Evolutionary conservation across 1,140 invertebrate genomes (phyloP).

Genomic region (Heliconius melpomene): DNA sequence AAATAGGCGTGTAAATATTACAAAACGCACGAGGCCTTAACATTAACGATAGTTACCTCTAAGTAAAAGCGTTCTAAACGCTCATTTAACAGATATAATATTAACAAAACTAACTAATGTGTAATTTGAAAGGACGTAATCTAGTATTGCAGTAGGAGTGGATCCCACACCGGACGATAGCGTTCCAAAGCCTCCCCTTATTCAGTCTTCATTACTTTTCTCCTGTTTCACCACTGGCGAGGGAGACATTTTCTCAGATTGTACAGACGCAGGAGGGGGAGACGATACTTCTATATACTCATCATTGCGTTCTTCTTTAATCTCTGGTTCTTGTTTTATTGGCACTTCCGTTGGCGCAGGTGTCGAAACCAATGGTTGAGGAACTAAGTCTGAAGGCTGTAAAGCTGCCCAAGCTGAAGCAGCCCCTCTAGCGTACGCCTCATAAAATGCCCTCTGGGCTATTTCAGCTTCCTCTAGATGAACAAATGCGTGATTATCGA

Average conservation of each 20-base stretch:
- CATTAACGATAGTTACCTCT: slow-evolving; percentile 60
- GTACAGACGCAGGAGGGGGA: slow-evolving; percentile 57
- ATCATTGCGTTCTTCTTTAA: slow-evolving; percentile 71
- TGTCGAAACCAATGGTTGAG: slow-evolving; percentile 36
- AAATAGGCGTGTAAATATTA: slow-evolving; percentile 76
- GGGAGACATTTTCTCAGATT: slow-evolving; percentile 42
- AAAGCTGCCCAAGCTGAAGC: slow-evolving; percentile 69
- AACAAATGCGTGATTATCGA: slow-evolving; percentile 91
- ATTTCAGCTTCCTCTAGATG: slow-evolving; percentile 81
- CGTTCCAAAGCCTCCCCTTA: slow-evolving; percentile 41
- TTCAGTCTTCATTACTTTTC: slow-evolving; percentile 67
- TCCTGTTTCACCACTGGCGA: slow-evolving; percentile 67
- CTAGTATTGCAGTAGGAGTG: slow-evolving; percentile 76
- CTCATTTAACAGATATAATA: slow-evolving; percentile 69
- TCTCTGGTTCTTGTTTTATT: slow-evolving; percentile 66
- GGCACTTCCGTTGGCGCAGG: slow-evolving; percentile 50
- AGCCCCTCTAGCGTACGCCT: slow-evolving; percentile 71
- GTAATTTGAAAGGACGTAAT: slow-evolving; percentile 73
- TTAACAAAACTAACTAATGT: slow-evolving; percentile 65
- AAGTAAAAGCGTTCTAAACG: slow-evolving; percentile 75
- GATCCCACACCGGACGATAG: slow-evolving; percentile 71
- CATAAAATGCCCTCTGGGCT: slow-evolving; percentile 73
- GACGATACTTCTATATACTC: slow-evolving; percentile 76
- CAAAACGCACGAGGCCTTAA: slow-evolving; percentile 71
- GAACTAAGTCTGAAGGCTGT: slow-evolving; percentile 54